Percentiles rank a stretch among this genome's conserved stretches.
phyloP scores from a whole-genome alignment of 2,888 invertebrate genomes.

The Phalangium opilio region DNA sequence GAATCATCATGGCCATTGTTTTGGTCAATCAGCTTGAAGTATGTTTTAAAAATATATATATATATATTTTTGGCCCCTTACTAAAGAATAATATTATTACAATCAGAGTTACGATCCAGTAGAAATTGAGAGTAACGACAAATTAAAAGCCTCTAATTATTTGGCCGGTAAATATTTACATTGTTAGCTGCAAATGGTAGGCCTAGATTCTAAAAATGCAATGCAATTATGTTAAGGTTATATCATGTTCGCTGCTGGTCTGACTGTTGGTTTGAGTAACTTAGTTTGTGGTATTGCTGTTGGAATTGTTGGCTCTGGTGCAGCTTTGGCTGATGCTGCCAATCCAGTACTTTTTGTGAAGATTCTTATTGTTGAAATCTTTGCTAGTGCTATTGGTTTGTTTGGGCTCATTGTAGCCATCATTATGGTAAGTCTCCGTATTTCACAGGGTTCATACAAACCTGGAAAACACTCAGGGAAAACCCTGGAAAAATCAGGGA shows the following conservation, averaged over 20 bases:
- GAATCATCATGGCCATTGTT: conserved; percentile 94
- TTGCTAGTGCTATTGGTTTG: conserved; percentile 95
- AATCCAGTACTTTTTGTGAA: conserved; percentile 92
- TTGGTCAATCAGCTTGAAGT: conserved; percentile 59
- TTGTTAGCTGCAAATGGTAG: neutral
- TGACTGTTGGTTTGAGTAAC: conserved; percentile 89
- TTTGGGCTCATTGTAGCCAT: conserved; percentile 98
- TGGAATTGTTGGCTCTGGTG: conserved; percentile 95
- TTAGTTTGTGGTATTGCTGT: conserved; percentile 91
- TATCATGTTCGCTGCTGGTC: conserved; percentile 87
- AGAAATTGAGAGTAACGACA: conserved; percentile 2
- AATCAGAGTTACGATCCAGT: conserved; percentile 1
- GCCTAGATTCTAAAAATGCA: too few species aligned
- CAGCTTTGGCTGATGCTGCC: conserved; percentile 94
- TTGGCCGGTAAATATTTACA: conserved; percentile 36
- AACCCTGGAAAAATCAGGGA: too few species aligned
- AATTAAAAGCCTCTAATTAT: conserved; percentile 45
- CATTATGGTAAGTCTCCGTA: conserved; percentile 48
- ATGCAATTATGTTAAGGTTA: conserved; percentile 61
- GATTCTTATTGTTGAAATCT: conserved; percentile 96
- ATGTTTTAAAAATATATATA: too few species aligned
- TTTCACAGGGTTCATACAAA: too few species aligned
- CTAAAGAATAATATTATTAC: neutral
- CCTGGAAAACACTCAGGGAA: too few species aligned
- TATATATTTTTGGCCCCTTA: neutral